Percentiles rank a stretch among this genome's conserved stretches.
Evolutionary conservation across 1,140 invertebrate species (phyloP).

Genomic region (Micrasema minimum): DNA sequence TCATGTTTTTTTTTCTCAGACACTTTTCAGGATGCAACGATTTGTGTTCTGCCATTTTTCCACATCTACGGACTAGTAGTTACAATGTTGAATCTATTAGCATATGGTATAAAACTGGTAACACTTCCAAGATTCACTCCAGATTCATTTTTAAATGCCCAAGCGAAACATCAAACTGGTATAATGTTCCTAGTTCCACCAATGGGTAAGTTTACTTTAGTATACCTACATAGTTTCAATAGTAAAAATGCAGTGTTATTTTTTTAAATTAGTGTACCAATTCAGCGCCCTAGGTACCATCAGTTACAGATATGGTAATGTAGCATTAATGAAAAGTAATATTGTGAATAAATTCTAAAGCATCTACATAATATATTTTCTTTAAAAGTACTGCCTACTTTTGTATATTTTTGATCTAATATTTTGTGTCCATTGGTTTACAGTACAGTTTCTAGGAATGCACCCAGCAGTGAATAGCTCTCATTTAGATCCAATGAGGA

Average conservation of each 20-base stretch:
- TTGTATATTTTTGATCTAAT: no score
- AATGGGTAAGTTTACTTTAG: slow-evolving; percentile 65
- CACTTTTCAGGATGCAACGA: slow-evolving; percentile 68
- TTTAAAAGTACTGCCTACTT: no score
- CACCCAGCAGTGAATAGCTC: slow-evolving; percentile 69
- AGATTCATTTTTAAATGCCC: slow-evolving; percentile 68
- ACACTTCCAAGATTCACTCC: slow-evolving; percentile 81
- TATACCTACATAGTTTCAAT: no score
- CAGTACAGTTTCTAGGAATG: slow-evolving; percentile 76
- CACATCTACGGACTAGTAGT: slow-evolving; percentile 84
- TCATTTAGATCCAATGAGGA: slow-evolving; percentile 67
- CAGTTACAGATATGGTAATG: no score
- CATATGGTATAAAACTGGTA: slow-evolving; percentile 73
- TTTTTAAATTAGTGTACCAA: no score
- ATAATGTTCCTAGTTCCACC: slow-evolving; percentile 71
- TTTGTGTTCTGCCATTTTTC: slow-evolving; percentile 82
- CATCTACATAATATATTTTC: no score
- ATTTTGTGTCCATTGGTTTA: slow-evolving; percentile 59
- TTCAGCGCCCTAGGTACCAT: no score
- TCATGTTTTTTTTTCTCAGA: slow-evolving; percentile 56
- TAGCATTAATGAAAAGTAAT: no score
- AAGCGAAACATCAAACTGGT: slow-evolving; percentile 70
- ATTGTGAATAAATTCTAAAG: no score
- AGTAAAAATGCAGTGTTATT: no score
- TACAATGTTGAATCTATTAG: slow-evolving; percentile 68